phyloP scores from a whole-genome alignment of 2,888 invertebrate species.

The Sinohyriopsis cumingii region DNA sequence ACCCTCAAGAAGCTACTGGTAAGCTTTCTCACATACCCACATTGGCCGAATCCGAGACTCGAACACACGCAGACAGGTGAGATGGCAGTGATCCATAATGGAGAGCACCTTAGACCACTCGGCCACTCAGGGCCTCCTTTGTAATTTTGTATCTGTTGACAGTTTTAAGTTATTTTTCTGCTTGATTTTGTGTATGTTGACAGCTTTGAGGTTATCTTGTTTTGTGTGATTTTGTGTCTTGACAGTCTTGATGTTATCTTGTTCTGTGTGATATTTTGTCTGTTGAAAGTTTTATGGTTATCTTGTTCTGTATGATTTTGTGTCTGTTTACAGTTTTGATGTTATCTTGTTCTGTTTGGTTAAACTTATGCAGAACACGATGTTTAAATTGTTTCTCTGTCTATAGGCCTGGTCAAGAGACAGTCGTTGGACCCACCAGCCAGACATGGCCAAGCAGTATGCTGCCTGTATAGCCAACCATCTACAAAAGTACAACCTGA shows the following conservation, averaged over 20 bases:
- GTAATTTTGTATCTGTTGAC: background rate
- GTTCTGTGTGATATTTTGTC: background rate
- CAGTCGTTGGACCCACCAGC: constrained; percentile 80
- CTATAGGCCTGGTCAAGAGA: constrained; percentile 34
- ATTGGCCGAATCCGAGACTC: too few relatives aligned
- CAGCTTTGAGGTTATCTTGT: background rate
- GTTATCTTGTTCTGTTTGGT: background rate
- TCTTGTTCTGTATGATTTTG: background rate
- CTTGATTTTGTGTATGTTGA: background rate
- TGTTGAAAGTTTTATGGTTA: too few relatives aligned
- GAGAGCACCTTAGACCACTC: too few relatives aligned
- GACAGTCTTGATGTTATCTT: background rate
- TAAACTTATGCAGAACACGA: background rate
- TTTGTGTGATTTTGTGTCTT: background rate
- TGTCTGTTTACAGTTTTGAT: background rate
- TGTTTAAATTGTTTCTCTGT: too few relatives aligned
- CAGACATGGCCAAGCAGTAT: constrained; percentile 90
- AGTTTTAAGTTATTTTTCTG: too few relatives aligned
- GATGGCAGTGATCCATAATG: too few relatives aligned
- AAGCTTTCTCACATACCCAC: too few relatives aligned
- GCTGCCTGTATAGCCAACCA: constrained; percentile 82
- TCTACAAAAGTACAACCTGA: constrained; percentile 76
- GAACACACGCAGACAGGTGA: too few relatives aligned
- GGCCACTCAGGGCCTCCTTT: too few relatives aligned
- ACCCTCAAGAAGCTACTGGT: too few relatives aligned